These are phyloP conservation scores for Oligia fasciuncula DNA, from an alignment of 2,888 invertebrate genomes.

Conservation along the genomic window DNA sequence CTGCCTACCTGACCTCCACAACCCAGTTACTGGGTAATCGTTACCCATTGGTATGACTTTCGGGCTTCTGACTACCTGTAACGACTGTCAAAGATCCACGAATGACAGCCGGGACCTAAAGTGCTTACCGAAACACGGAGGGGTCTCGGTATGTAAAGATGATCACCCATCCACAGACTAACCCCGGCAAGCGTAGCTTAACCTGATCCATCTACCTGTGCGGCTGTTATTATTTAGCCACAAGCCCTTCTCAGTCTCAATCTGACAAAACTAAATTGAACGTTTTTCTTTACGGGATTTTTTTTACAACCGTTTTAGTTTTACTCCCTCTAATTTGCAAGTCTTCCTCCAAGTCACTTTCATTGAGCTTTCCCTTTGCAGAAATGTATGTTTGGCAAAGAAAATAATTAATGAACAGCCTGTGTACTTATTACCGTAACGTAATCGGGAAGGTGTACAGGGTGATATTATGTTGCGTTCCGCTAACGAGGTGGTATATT, in stretches of 20 bases:
- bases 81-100: no score
- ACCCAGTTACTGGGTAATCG: no score
- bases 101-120: no score
- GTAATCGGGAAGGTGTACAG: constrained; percentile 39
- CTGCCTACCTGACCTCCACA: no score
- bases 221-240: no score
- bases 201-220: no score
- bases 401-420: constrained; percentile 45
- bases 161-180: no score
- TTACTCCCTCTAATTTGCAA: neutral
- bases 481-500: constrained; percentile 45
- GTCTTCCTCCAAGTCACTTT: neutral
- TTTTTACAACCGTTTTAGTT: neutral
- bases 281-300: neutral
- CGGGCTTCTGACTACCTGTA: no score
- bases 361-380: neutral
- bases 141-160: no score
- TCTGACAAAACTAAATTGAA: neutral
- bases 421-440: constrained; percentile 23
- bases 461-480: constrained; percentile 52
- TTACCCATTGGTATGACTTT: no score
- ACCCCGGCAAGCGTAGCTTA: no score
- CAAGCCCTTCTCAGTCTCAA: neutral
- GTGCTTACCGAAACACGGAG: no score
- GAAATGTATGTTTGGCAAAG: constrained; percentile 21